A percentile compares a stretch with the other conserved stretches of the same genome.
Evolutionary conservation across 2,888 invertebrate genomes (phyloP).

Genomic region (Margaritifera margaritifera): DNA sequence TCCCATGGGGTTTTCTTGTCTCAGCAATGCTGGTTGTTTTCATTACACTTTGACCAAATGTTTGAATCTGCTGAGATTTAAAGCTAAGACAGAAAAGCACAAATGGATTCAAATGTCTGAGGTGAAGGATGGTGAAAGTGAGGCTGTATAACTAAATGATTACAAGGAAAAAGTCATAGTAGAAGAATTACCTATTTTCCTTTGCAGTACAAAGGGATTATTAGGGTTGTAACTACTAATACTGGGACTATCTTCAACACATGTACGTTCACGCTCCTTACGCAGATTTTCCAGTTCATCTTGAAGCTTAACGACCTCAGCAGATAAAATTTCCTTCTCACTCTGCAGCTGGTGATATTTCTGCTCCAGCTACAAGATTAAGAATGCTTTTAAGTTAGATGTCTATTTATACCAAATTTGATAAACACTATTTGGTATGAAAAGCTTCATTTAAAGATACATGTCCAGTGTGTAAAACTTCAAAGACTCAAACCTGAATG

Average conservation of each 20-base stretch:
- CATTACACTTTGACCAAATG: too few relatives aligned
- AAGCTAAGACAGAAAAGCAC: too few relatives aligned
- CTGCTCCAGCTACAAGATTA: conserved; percentile 42
- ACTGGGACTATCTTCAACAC: conserved; percentile 37
- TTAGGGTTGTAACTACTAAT: conserved; percentile 62
- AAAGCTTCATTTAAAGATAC: too few relatives aligned
- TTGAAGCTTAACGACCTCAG: conserved; percentile 59
- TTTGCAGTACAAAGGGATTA: conserved; percentile 57
- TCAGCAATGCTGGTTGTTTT: too few relatives aligned
- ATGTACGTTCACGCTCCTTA: conserved; percentile 22
- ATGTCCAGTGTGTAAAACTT: too few relatives aligned
- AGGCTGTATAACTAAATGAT: not conserved
- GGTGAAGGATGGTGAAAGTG: too few relatives aligned
- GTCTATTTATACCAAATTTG: too few relatives aligned
- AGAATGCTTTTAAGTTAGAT: not conserved
- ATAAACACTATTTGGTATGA: too few relatives aligned
- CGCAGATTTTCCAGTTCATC: conserved; percentile 45
- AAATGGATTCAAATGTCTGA: too few relatives aligned
- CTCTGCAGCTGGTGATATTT: conserved; percentile 51
- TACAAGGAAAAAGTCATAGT: not conserved
- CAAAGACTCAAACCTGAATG: too few relatives aligned
- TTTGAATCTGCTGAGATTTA: too few relatives aligned
- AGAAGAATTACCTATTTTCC: conserved; percentile 59
- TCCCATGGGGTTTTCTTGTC: too few relatives aligned
- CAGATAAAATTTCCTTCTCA: conserved; percentile 66